These are phyloP conservation scores for Macrosteles quadrilineatus DNA, from an alignment of 1,140 invertebrate species.

Conservation along the genomic window DNA sequence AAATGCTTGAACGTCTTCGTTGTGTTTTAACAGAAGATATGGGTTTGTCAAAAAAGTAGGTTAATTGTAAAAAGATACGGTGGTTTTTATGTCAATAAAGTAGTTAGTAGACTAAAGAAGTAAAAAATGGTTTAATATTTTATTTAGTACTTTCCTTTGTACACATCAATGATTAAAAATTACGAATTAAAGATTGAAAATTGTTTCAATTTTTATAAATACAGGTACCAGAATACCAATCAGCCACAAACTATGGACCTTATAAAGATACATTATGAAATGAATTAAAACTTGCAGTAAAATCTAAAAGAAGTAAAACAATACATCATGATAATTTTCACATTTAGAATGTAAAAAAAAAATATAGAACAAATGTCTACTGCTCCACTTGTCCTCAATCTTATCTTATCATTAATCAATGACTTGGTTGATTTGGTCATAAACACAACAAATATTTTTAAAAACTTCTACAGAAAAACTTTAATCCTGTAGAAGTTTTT, in stretches of 20 bases:
- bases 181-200: not conserved
- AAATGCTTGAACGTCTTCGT: not conserved
- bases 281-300: too few relatives aligned
- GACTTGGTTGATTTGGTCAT: too few relatives aligned
- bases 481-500: not conserved
- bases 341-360: too few relatives aligned
- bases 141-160: not conserved
- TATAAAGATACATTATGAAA: too few relatives aligned
- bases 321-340: too few relatives aligned
- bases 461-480: not conserved
- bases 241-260: too few relatives aligned
- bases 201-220: not conserved
- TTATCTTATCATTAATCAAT: too few relatives aligned
- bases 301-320: too few relatives aligned
- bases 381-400: too few relatives aligned
- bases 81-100: not conserved
- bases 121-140: not conserved
- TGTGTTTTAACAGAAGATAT: not conserved
- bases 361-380: too few relatives aligned
- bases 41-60: not conserved
- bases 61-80: not conserved
- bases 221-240: not conserved
- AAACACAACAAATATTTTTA: too few relatives aligned
- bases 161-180: not conserved
- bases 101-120: not conserved